These are phyloP conservation scores for Calliopum simillimum DNA, from an alignment of 2,888 invertebrate genomes.

Conservation along the genomic window DNA sequence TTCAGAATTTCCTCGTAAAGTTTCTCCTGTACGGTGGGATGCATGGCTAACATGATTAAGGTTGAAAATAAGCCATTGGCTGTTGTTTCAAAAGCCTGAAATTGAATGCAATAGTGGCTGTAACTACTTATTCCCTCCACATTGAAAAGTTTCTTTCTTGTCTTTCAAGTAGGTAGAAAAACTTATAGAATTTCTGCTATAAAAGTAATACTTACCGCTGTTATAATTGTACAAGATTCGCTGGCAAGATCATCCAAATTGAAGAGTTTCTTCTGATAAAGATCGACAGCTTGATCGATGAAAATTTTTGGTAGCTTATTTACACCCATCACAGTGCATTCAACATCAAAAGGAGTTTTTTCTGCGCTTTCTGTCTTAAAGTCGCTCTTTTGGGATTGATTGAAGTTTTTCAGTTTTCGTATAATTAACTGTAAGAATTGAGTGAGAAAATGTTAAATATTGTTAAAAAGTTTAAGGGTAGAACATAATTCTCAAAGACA, in stretches of 20 bases:
- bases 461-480: no score
- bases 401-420: no score
- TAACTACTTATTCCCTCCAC: not conserved
- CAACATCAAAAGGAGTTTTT: no score
- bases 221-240: slow-evolving; percentile 46
- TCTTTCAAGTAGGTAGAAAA: not conserved
- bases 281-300: slow-evolving; percentile 46
- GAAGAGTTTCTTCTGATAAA: slow-evolving; percentile 41
- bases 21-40: slow-evolving; percentile 44
- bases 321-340: slow-evolving; percentile 15
- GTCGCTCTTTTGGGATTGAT: no score
- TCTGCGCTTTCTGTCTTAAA: no score
- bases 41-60: slow-evolving; percentile 47
- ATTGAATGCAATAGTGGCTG: not conserved
- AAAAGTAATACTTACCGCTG: slow-evolving; percentile 48
- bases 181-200: not conserved
- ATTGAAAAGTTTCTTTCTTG: not conserved
- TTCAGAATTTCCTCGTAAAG: slow-evolving; percentile 43
- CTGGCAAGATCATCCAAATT: slow-evolving; percentile 44
- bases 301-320: slow-evolving; percentile 46
- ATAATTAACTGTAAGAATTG: no score
- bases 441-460: no score
- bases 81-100: slow-evolving; percentile 48
- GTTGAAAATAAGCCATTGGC: slow-evolving; percentile 42
- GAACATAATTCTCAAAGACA: no score